Conservation (phyloP, 2,888 invertebrate genomes). For the Erpobdella octoculata region DNA sequence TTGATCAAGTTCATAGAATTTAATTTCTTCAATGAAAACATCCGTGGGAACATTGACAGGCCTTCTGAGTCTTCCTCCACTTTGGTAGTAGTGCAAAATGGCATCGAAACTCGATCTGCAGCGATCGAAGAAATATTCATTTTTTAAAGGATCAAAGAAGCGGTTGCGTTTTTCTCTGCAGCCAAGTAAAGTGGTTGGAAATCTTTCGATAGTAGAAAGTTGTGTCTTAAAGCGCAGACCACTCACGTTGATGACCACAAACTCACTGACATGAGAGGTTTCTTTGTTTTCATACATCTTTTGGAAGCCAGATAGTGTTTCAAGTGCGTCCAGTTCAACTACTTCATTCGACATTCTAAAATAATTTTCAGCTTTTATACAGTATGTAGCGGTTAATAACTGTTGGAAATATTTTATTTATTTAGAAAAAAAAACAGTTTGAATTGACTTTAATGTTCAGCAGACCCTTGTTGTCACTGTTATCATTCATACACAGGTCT, state of each 20-base stretch:
- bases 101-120: slow-evolving; percentile 99
- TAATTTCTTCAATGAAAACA: slow-evolving; percentile 98
- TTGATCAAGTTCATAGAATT: slow-evolving; percentile 97
- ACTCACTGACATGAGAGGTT: too few relatives aligned
- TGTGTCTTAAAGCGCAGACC: slow-evolving; percentile 31
- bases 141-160: slow-evolving; percentile 92
- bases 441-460: too few relatives aligned
- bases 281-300: too few relatives aligned
- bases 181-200: slow-evolving; percentile 64
- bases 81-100: slow-evolving; percentile 64
- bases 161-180: slow-evolving; percentile 71
- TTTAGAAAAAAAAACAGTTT: too few relatives aligned
- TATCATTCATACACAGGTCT: too few relatives aligned
- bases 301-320: not conserved
- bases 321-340: not conserved
- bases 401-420: too few relatives aligned
- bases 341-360: not conserved
- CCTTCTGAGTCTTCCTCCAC: slow-evolving; percentile 80
- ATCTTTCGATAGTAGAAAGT: slow-evolving; percentile 27
- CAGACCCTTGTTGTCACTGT: too few relatives aligned
- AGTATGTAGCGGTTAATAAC: too few relatives aligned
- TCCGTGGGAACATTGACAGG: slow-evolving; percentile 94
- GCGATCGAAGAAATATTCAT: slow-evolving; percentile 99
- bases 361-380: not conserved
- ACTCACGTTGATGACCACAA: slow-evolving; percentile 30